Evolutionary conservation across 2,113 vertebrate species (phyloP), one percentile per base, ranked within the genome.

Genomic region (Enhydra lutris): DNA sequence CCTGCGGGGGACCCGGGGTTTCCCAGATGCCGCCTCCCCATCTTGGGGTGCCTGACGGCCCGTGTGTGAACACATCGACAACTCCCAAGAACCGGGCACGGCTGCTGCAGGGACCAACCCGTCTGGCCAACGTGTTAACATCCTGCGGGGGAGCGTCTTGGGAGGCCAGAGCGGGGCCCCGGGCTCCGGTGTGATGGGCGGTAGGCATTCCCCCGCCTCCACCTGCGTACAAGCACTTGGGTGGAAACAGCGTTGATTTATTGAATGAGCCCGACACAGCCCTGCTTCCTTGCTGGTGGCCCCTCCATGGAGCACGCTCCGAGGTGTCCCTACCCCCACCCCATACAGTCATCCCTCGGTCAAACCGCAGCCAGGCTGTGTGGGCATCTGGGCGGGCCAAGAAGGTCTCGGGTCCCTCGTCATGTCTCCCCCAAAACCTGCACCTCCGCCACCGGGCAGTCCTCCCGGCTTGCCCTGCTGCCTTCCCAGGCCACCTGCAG

Each of bases 351-450:
- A 7, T n/a, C 73, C 7, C 13, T 4, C 1, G 39, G 73, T 26
- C 24, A 39, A 29, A 13, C 24, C 0, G 3, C 42, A 39, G 11
- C 10, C 36, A 45, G 39, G 24, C 73, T 7, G 39, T 74, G 12
- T 42, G 6, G 13, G 73, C 73, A 1, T 42, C 73, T 1, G 24
- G 13, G 6, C 3, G 1, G 0, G 24, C 13, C 0, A 1, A 8
- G 45, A 5, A 11, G 18, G 29, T 17, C 21, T 8, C 4, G 13
- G 34, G 17, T 1, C 14, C 18, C 0, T 55, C 1, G 0, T 95
- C 78, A 89, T 0, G 4, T 3, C 4, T 78, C 65, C n/a, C 20
- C 36, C 39, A 85, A 0, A 0, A 89, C 23, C 50, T 86, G 96
- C n/a, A 97, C 39, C 3, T 82, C 29, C 0, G 39, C 45, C 63